phyloP scores from a whole-genome alignment of 2,113 vertebrate genomes.

The Dromaius novaehollandiae region DNA sequence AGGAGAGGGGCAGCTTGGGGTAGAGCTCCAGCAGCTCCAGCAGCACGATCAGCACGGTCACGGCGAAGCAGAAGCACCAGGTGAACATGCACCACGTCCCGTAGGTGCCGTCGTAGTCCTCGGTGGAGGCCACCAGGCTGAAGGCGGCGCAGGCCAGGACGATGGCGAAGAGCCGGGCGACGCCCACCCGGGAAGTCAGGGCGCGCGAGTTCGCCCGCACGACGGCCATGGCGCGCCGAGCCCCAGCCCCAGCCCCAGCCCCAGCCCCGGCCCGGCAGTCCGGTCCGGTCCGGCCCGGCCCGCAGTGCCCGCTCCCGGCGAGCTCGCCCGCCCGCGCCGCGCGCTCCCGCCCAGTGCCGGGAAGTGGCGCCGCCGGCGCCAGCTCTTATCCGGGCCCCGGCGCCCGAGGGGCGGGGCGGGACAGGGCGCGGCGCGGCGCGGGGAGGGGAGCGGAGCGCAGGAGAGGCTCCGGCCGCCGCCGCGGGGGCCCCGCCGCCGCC shows the following conservation, averaged over 20 bases:
- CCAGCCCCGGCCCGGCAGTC: too few relatives aligned
- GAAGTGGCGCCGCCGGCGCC: neutral
- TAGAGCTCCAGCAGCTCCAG: slow-evolving; percentile 78
- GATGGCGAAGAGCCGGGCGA: slow-evolving; percentile 78
- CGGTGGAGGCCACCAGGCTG: slow-evolving; percentile 81
- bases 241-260: too few relatives aligned
- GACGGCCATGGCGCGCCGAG: slow-evolving; percentile 19
- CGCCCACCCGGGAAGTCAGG: slow-evolving; percentile 75
- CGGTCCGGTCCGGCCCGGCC: too few relatives aligned
- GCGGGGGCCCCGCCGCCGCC: too few relatives aligned
- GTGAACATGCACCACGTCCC: slow-evolving; percentile 87
- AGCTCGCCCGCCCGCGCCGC: neutral
- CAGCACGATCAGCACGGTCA: slow-evolving; percentile 81
- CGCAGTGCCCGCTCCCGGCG: neutral
- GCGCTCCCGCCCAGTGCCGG: fast-evolving
- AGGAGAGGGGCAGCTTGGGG: slow-evolving; percentile 79
- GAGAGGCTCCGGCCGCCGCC: too few relatives aligned
- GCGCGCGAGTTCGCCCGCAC: slow-evolving; percentile 45
- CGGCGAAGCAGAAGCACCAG: slow-evolving; percentile 85
- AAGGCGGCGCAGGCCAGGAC: slow-evolving; percentile 82
- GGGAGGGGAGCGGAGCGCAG: too few relatives aligned
- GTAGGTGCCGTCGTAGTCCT: fast-evolving
- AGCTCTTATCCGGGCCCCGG: neutral
- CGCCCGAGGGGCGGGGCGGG: neutral
- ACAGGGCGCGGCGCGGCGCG: too few relatives aligned